Conservation (phyloP, 1,140 invertebrate genomes). For the Plectrocnemia conspersa region DNA sequence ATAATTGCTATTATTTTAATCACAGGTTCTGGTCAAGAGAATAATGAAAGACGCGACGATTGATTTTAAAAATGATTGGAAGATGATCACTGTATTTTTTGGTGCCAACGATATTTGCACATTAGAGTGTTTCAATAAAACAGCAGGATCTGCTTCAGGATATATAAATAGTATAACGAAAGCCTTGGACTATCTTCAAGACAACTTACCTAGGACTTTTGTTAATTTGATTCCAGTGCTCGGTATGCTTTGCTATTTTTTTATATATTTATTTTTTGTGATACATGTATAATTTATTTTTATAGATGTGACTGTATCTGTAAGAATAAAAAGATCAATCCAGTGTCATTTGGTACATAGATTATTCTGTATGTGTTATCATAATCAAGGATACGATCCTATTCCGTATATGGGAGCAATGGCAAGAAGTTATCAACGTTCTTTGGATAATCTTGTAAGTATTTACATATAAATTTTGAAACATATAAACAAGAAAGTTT, state of each 20-base stretch:
- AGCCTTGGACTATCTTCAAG: conserved; percentile 63
- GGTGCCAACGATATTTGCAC: conserved; percentile 82
- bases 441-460: conserved; percentile 57
- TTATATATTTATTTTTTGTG: too few species aligned
- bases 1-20: neutral
- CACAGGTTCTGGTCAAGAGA: conserved; percentile 59
- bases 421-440: conserved; percentile 59
- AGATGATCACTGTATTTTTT: conserved; percentile 81
- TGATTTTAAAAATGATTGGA: conserved; percentile 68
- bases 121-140: conserved; percentile 63
- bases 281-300: conserved; percentile 4
- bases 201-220: conserved; percentile 65
- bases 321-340: conserved; percentile 57
- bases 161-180: conserved; percentile 61
- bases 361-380: conserved; percentile 69
- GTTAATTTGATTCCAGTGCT: conserved; percentile 72
- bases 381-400: conserved; percentile 54
- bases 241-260: conserved; percentile 48
- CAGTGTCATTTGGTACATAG: conserved; percentile 66
- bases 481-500: too few species aligned
- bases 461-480: too few species aligned
- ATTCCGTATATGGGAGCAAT: conserved; percentile 54
- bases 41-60: conserved; percentile 62
- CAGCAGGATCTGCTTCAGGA: conserved; percentile 54
- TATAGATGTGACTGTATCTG: conserved; percentile 64